phyloP scores from a whole-genome alignment of 1,140 invertebrate species.

The Diabrotica virgifera region DNA sequence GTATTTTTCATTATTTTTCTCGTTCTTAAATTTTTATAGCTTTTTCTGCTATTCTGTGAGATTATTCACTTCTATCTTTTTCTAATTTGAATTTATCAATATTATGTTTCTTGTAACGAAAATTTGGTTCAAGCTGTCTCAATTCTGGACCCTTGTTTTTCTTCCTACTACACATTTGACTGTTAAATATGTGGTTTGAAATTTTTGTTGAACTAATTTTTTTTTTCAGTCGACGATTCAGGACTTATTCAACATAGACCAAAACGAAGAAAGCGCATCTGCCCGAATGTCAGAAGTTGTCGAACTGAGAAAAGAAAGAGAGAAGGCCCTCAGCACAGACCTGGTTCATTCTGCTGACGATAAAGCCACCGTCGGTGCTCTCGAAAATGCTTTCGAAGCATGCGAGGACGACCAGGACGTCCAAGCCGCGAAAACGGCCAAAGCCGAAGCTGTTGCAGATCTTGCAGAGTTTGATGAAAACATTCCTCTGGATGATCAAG shows the following conservation, averaged over 20 bases:
- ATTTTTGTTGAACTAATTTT: background rate
- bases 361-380: constrained; percentile 62
- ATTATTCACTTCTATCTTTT: no score
- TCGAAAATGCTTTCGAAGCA: constrained; percentile 81
- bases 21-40: no score
- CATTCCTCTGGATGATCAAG: constrained; percentile 80
- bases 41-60: no score
- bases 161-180: no score
- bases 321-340: constrained; percentile 42
- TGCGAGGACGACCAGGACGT: constrained; percentile 95
- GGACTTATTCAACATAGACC: constrained; percentile 84
- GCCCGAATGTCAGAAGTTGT: constrained; percentile 63
- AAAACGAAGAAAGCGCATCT: constrained; percentile 56
- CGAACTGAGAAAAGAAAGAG: constrained; percentile 50
- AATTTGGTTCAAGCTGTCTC: no score
- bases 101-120: no score
- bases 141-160: no score
- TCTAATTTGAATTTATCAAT: no score
- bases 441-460: constrained; percentile 90
- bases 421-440: constrained; percentile 82
- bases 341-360: constrained; percentile 50
- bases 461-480: constrained; percentile 96
- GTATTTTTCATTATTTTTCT: no score
- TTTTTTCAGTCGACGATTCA: constrained; percentile 80
- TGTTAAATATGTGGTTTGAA: background rate